phyloP scores from a whole-genome alignment of 2,888 invertebrate species.

The Habrosyne pyritoides region DNA sequence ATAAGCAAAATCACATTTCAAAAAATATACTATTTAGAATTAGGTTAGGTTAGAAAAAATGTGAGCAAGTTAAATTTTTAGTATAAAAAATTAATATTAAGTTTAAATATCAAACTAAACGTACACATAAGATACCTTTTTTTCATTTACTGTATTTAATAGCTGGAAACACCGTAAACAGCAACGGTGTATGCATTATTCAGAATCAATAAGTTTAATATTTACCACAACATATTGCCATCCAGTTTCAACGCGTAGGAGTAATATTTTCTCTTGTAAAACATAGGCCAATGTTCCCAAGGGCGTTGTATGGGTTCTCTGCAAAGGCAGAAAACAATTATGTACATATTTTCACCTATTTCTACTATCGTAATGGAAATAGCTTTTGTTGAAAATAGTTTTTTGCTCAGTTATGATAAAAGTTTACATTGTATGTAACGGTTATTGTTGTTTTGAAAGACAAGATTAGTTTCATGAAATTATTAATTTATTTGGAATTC shows the following conservation, averaged over 20 bases:
- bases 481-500: not conserved
- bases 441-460: not conserved
- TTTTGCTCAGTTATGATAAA: constrained; percentile 2
- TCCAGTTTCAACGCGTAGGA: constrained; percentile 61
- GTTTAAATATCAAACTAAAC: not conserved
- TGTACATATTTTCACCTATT: constrained; percentile 27
- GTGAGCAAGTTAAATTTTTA: too few relatives aligned
- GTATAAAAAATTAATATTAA: not conserved
- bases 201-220: constrained; percentile 17
- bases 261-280: constrained; percentile 61
- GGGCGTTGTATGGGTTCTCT: constrained; percentile 59
- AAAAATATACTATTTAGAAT: too few relatives aligned
- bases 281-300: constrained; percentile 70
- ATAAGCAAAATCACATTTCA: too few relatives aligned
- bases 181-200: constrained; percentile 3
- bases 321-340: constrained; percentile 31
- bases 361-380: constrained; percentile 15
- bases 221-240: constrained; percentile 69
- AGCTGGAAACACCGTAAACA: constrained; percentile 14
- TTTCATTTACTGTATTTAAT: not conserved
- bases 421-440: not conserved
- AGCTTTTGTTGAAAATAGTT: not conserved
- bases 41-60: too few relatives aligned
- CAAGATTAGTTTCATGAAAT: not conserved
- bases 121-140: not conserved